Base-by-base conservation (phyloP, 1,140 invertebrate genomes). In the Phenacoccus solenopsis region DNA sequence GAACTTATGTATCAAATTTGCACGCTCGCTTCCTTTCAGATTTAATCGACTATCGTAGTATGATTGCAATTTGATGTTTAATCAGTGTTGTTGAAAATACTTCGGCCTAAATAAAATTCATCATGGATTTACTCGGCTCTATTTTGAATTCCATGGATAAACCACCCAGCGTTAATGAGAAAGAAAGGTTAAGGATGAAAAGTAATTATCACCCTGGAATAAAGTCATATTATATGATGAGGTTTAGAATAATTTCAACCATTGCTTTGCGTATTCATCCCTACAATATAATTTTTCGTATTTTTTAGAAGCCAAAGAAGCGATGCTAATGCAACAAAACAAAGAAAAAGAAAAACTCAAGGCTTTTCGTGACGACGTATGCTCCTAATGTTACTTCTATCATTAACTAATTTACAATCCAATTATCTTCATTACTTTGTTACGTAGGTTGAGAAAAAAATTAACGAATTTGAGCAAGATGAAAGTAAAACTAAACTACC, bases 71-170 rank as follows among this genome's bases (percentile, higher is more conserved):
- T n/a, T n/a, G n/a, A n/a, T n/a, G n/a, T n/a, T n/a, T n/a, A n/a
- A n/a, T n/a, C n/a, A n/a, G n/a, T n/a, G n/a, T n/a, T n/a, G n/a
- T n/a, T n/a, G n/a, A n/a, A n/a, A n/a, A n/a, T n/a, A n/a, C n/a
- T n/a, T n/a, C n/a, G n/a, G n/a, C n/a, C n/a, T n/a, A 49, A 49
- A 4, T 9, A 2, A 49, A 49, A 5, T 49, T 32, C 13, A 76
- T 32, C 69, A 89, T 88, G 87, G 88, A 89, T 84, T 79, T 89
- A 28, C 76, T 89, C 49, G 87, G 84, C 27, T 88, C 87, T 12
- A 89, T 89, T 72, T 80, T 89, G 69, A 86, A 84, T 78, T 87
- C 87, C 1, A 89, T 89, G 87, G 86, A 88, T 73, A 88, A 86
- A 76, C 87, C 87, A 38, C 87, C 87, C 27, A 78, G 83, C n/a